Evolutionary conservation across 23 tunicate species (phyloP), one percentile per base, ranked within the genome.

Genomic region (Ciona savignyi): DNA sequence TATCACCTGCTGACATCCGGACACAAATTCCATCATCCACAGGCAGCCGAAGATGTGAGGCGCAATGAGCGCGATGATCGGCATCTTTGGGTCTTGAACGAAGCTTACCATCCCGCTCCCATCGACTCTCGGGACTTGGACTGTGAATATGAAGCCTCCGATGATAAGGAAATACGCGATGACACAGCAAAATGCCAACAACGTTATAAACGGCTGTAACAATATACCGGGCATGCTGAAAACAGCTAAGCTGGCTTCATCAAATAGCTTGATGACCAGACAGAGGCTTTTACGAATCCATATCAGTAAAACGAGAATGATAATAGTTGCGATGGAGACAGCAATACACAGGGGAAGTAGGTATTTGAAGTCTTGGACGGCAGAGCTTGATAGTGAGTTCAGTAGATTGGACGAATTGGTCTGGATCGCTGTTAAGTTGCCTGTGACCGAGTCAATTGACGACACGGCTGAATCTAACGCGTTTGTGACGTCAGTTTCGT

Each of bases 201-300:
- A n/a, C 20, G 97, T 76, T 6, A 78, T 67, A 32, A 91, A 35
- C 15, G 97, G 97, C 67, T 91, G 86, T 1, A 85, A 60, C 24
- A 91, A 29, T 23, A 91, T 56, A 6, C 72, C 70, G 0, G 91
- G 90, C 83, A 79, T 91, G 33, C 68, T 76, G 67, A 77, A 71
- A 26, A 91, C 31, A 4, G 97, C 90, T 19, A 77, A 33, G 48
- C 86, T 80, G n/a, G 97, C 91, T 85, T 91, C 97, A 34, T 84
- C 84, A 51, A 84, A 84, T 2, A 91, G 81, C 11, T 76, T 76
- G 3, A 91, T 66, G 9, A 78, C 85, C 0, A 91, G 76, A 2
- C 75, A 67, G 20, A 91, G 66, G 42, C 93, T 84, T 35, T 84
- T 91, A 4, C 91, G 66, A 0, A 77, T 35, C 90, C 85, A 75